phyloP scores from a whole-genome alignment of 37 sponge, comb jelly and placozoan genomes.

The Mnemiopsis leidyi region DNA sequence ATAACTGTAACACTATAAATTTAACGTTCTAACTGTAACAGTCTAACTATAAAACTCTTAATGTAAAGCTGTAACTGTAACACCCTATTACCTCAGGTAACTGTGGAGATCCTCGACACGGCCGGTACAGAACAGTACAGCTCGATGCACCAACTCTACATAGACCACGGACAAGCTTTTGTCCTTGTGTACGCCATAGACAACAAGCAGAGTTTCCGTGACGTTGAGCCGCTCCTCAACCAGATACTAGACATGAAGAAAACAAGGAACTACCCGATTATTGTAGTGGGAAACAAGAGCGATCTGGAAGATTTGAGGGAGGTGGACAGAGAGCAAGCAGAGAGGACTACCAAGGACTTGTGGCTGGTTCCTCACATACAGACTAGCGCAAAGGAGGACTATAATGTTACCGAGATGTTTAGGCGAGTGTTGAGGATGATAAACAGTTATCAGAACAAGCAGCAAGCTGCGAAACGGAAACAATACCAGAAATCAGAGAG shows the following conservation, averaged over 20 bases:
- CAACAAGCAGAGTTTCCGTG: conserved; percentile 16
- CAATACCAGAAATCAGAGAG: not conserved
- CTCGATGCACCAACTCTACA: conserved; percentile 34
- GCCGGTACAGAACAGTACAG: conserved; percentile 63
- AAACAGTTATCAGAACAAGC: not conserved
- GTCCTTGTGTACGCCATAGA: conserved; percentile 47
- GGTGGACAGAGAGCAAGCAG: not conserved
- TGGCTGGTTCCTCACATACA: conserved; percentile 48
- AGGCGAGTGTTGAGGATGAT: conserved; percentile 24
- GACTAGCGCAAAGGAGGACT: conserved; percentile 39
- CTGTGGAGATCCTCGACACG: conserved; percentile 27
- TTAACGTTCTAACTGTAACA: too few species aligned
- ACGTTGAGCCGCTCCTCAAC: not conserved
- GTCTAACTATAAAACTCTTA: too few species aligned
- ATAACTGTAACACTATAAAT: too few species aligned
- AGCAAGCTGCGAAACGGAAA: not conserved
- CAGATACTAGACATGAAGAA: conserved; percentile 37
- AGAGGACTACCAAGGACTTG: not conserved
- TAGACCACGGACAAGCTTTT: conserved; percentile 44
- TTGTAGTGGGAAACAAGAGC: conserved; percentile 38
- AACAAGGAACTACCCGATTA: not conserved
- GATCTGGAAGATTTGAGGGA: conserved; percentile 8
- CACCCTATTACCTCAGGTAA: not conserved
- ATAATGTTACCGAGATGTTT: conserved; percentile 36
- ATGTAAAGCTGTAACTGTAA: not conserved